Percentiles rank a stretch among this genome's conserved stretches.
phyloP scores from a whole-genome alignment of 2,797 vertebrate genomes.

The Loris lydekkerianus region DNA sequence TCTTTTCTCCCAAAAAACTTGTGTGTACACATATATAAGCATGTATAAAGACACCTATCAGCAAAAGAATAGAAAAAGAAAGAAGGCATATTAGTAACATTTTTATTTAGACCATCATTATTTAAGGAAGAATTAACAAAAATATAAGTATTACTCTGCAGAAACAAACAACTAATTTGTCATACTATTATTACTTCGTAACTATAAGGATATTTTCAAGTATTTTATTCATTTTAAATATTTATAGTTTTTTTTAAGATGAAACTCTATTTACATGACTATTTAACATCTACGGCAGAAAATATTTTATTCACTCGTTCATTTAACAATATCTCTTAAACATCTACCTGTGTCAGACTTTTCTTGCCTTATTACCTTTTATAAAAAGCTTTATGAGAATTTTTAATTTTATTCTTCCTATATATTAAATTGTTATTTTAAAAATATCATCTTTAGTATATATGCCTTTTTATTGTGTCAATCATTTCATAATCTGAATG shows the following conservation, averaged over 20 bases:
- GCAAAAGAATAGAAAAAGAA: neutral
- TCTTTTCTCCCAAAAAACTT: neutral
- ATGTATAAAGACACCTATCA: neutral
- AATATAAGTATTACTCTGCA: neutral
- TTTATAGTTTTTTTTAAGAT: neutral
- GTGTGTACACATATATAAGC: neutral
- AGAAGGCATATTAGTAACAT: neutral
- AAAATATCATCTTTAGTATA: neutral
- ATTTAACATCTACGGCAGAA: neutral
- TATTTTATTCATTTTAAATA: neutral
- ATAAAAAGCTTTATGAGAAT: neutral
- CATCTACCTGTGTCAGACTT: neutral
- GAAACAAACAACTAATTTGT: neutral
- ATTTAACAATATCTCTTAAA: slow-evolving; percentile 27
- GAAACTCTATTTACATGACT: neutral
- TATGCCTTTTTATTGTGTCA: neutral
- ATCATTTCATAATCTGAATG: neutral
- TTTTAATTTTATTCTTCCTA: neutral
- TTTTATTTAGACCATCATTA: neutral
- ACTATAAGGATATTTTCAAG: neutral
- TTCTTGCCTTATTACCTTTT: neutral
- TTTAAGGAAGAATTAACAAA: neutral
- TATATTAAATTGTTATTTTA: neutral
- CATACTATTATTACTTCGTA: neutral
- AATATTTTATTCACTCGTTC: neutral